Evolutionary conservation across 2,888 invertebrate genomes (phyloP), one percentile per base, ranked within the genome.

Genomic region (Brenthis hecate): DNA sequence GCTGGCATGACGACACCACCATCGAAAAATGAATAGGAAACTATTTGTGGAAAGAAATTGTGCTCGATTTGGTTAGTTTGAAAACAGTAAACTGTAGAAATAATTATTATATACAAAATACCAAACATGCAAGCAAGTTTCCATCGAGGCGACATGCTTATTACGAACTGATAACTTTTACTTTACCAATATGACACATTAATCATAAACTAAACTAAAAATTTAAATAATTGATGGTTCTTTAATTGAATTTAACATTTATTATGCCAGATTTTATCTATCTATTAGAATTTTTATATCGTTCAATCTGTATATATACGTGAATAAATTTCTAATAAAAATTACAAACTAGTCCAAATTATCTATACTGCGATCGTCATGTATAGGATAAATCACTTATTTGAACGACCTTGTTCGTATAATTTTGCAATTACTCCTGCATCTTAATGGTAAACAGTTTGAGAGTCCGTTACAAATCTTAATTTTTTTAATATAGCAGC

Each of bases 31-130:
- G 85, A 88, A 86, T 86, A 85, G 87, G 82, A 81, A 82, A 77
- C 81, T 80, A 81, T 80, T 83, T 84, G 85, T 88, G 83, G 85
- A 87, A 87, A 85, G 75, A 77, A 82, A 87, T 88, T 88, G 88
- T 87, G 85, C 81, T 80, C 81, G 87, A 78, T 84, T 88, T 84
- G 86, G 79, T n/a, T 32, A 60, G 48, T 28, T 13, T 6, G 60
- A 32, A 50, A 50, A 60, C 28, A 32, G 28, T 16, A 50, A 50
- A 60, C 60, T 60, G 3, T 28, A 60, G 11, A 50, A 28, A 28
- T 14, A 60, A 50, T 50, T 60, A 32, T 13, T 48, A 28, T 5
- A 60, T 58, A 28, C 48, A 23, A 60, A 48, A 48, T 28, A 60
- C n/a, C 13, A 48, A 58, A 28, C 36, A 58, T 14, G 48, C 48